Evolutionary conservation across 2,888 invertebrate species (phyloP).

Genomic region (Cerastis rubricosa): DNA sequence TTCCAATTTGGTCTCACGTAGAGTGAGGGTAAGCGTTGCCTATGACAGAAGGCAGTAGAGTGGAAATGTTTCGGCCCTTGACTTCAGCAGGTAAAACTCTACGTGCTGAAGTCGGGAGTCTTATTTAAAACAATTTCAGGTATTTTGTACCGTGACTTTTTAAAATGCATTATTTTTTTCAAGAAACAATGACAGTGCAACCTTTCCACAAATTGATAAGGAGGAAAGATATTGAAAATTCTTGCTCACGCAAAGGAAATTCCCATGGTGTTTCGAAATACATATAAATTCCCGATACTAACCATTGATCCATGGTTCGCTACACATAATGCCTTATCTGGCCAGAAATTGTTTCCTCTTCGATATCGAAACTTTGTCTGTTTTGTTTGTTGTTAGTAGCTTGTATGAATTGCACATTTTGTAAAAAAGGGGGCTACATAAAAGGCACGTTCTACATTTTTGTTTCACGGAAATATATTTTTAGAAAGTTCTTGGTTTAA

Average conservation of each 20-base stretch:
- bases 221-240: conserved; percentile 42
- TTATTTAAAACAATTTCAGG: not conserved
- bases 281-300: conserved; percentile 53
- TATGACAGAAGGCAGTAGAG: conserved; percentile 26
- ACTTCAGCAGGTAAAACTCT: not conserved
- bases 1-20: conserved; percentile 43
- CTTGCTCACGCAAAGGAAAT: conserved; percentile 28
- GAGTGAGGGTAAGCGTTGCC: conserved; percentile 28
- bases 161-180: not conserved
- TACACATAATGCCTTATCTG: conserved; percentile 53
- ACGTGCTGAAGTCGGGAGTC: not conserved
- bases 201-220: conserved; percentile 15
- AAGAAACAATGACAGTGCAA: conserved; percentile 26
- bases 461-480: no score
- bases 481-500: not conserved
- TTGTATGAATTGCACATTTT: conserved; percentile 27
- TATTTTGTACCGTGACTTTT: not conserved
- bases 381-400: conserved; percentile 14
- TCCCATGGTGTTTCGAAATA: conserved; percentile 35
- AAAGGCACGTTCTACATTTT: not conserved
- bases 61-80: conserved; percentile 15
- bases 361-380: conserved; percentile 27
- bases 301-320: conserved; percentile 52
- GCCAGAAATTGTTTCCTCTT: conserved; percentile 42
- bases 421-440: not conserved